phyloP scores from a whole-genome alignment of 2,888 invertebrate genomes.

The Morpho achilles region DNA sequence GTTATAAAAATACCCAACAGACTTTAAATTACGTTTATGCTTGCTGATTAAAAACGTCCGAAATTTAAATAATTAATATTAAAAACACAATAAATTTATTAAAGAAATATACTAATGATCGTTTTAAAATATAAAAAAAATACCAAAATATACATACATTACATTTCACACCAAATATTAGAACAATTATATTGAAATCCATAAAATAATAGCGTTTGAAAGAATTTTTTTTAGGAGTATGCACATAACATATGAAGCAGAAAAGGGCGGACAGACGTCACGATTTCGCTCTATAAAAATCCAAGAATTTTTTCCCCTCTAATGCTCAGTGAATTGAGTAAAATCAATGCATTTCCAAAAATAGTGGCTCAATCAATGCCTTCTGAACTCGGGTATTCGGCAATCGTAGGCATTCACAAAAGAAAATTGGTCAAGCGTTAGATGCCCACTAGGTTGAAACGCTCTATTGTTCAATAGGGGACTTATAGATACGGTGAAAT shows the following conservation, averaged over 20 bases:
- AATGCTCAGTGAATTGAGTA: slow-evolving; percentile 51
- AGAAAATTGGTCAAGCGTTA: slow-evolving; percentile 77
- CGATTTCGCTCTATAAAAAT: slow-evolving; percentile 12
- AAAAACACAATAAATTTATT: no score
- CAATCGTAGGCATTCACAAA: slow-evolving; percentile 71
- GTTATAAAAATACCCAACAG: no score
- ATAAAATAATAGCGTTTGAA: neutral
- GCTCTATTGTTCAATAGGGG: slow-evolving; percentile 69
- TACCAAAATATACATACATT: neutral
- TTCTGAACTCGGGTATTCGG: slow-evolving; percentile 62
- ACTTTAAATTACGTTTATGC: no score
- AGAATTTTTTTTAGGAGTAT: slow-evolving; percentile 1
- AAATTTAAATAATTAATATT: no score
- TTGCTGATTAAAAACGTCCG: no score
- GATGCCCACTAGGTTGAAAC: slow-evolving; percentile 68
- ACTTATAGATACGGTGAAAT: slow-evolving; percentile 22
- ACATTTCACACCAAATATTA: neutral
- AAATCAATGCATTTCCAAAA: slow-evolving; percentile 62
- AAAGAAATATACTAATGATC: no score
- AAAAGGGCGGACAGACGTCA: slow-evolving; percentile 7
- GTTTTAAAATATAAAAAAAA: neutral
- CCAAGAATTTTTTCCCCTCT: slow-evolving; percentile 12
- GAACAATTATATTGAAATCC: neutral
- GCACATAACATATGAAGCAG: neutral
- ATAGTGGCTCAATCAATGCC: slow-evolving; percentile 64